These are phyloP conservation scores for Pteronotus mesoamericanus DNA, from an alignment of 2,797 vertebrate species.

Conservation along the genomic window DNA sequence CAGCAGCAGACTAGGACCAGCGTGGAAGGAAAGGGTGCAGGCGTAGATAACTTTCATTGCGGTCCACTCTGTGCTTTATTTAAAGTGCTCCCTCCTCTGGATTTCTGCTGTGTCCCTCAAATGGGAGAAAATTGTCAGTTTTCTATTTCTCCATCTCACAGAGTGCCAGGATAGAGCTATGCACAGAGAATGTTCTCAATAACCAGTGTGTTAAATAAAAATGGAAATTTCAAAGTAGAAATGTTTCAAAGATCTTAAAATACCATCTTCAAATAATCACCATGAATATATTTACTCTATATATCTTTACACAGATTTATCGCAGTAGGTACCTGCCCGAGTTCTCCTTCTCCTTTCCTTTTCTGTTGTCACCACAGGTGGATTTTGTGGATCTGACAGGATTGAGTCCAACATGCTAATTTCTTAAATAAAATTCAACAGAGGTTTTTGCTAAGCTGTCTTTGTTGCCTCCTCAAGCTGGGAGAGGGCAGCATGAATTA, in stretches of 20 bases:
- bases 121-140: not conserved
- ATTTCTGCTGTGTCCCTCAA: not conserved
- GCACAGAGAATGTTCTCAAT: not conserved
- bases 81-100: not conserved
- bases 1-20: accelerated
- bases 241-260: not conserved
- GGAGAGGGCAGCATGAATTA: not conserved
- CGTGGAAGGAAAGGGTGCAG: not conserved
- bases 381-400: not conserved
- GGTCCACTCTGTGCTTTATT: not conserved
- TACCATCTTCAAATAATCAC: not conserved
- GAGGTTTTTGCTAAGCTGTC: not conserved
- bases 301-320: not conserved
- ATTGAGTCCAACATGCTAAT: not conserved
- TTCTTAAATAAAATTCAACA: slow-evolving; percentile 1
- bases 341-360: not conserved
- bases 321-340: not conserved
- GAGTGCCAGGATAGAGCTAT: not conserved
- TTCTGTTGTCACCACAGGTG: not conserved
- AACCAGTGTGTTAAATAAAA: not conserved
- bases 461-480: not conserved
- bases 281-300: not conserved
- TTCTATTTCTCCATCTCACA: not conserved
- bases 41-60: not conserved
- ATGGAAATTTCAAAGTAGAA: not conserved